Evolutionary conservation across 2,797 vertebrate species (phyloP), one percentile per base, ranked within the genome.

Genomic region (Acipenser transmontanus): DNA sequence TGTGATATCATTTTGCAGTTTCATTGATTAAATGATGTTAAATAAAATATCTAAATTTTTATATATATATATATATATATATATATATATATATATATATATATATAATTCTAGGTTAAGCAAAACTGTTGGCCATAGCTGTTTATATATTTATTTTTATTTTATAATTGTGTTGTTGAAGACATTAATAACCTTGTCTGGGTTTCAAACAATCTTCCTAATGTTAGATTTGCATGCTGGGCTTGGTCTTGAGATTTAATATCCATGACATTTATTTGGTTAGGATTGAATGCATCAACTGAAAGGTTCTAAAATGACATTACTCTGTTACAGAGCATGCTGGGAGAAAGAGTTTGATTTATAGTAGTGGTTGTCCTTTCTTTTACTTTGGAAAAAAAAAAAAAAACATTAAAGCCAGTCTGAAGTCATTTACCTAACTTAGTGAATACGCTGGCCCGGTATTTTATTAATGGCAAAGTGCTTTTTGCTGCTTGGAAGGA

Each of bases 161-260:
- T 17, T 87, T 87, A 88, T 85, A 83, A 80, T 82, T 80, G 75
- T 78, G 81, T 69, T 79, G 73, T 80, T 84, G 75, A 74, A 87
- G 81, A 82, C 79, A 76, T 86, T 84, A 90, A 90, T 90, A 87
- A 86, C 82, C 81, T 79, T 81, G 85, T 81, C 79, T 70, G 74
- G 61, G 71, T 81, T 51, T 73, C 68, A 77, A 71, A 74, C 72
- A 70, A 82, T 82, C 79, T 84, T 78, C 80, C 72, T 82, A 81
- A 84, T 75, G 71, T 80, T 80, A 86, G 87, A 87, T 88, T 85
- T 80, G 74, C 77, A 68, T 78, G 69, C 68, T 77, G 76, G 66
- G 73, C 74, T 69, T 70, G 71, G 68, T 73, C 73, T 72, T 72
- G 57, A 72, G 72, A 74, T 81, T 86, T 76, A 73, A 77, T 77